Conservation (phyloP, 2,113 vertebrate genomes). For the Gallinago media region DNA sequence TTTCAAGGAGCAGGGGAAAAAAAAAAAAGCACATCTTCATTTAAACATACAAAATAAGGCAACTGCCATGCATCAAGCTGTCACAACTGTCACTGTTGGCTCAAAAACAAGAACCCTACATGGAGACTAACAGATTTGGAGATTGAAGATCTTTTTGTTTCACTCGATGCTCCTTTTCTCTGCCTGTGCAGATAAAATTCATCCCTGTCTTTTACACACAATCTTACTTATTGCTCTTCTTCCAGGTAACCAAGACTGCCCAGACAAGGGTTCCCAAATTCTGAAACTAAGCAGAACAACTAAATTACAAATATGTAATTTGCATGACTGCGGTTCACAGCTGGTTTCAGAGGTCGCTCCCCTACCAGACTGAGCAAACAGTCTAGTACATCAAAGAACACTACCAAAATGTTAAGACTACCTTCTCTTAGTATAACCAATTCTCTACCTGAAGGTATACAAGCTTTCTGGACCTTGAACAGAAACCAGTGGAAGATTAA, state of each 20-base stretch:
- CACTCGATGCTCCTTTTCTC: neutral
- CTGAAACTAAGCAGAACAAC: neutral
- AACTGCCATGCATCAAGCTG: neutral
- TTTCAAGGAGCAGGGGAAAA: neutral
- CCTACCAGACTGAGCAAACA: neutral
- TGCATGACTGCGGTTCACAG: fast-evolving
- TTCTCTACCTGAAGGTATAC: neutral
- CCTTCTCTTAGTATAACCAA: neutral
- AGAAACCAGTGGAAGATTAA: neutral
- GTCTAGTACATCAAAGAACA: neutral
- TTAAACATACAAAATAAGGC: neutral
- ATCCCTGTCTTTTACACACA: neutral
- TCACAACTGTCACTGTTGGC: neutral
- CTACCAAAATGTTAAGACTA: neutral
- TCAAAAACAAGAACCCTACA: neutral
- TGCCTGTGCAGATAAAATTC: neutral
- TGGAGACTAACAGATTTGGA: neutral
- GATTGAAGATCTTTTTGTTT: neutral
- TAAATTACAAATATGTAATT: neutral
- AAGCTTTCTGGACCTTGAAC: neutral
- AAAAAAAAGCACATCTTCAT: neutral
- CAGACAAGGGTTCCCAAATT: neutral
- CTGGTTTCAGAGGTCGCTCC: neutral
- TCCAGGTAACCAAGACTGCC: neutral
- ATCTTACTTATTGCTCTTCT: neutral